Conservation (phyloP, 2,888 invertebrate species). For the Abrostola triplasia region DNA sequence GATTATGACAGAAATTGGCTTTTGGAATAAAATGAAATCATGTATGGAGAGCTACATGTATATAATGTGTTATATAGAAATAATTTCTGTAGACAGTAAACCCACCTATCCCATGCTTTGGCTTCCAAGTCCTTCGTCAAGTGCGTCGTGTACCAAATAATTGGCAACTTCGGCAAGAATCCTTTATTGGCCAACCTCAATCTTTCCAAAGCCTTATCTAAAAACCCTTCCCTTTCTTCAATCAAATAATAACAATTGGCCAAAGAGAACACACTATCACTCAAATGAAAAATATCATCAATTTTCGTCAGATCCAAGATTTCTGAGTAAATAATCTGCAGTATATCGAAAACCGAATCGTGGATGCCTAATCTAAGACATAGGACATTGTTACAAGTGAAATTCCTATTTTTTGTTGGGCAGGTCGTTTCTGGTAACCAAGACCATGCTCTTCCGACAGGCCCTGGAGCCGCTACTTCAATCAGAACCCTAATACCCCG, state of each 20-base stretch:
- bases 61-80: too few species aligned
- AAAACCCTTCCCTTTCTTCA: constrained; percentile 92
- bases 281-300: constrained; percentile 93
- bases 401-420: constrained; percentile 60
- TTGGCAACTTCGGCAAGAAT: constrained; percentile 86
- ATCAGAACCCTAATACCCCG: constrained; percentile 95
- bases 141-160: constrained; percentile 92
- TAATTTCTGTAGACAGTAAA: not conserved
- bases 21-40: too few species aligned
- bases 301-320: constrained; percentile 91
- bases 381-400: constrained; percentile 91
- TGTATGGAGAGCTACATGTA: too few species aligned
- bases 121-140: constrained; percentile 83
- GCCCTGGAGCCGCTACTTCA: constrained; percentile 96
- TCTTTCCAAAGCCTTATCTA: constrained; percentile 89
- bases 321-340: constrained; percentile 92
- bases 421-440: constrained; percentile 90
- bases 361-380: constrained; percentile 93
- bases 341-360: constrained; percentile 90
- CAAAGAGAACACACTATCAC: constrained; percentile 92
- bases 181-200: constrained; percentile 89
- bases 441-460: constrained; percentile 95
- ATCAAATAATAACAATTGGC: constrained; percentile 91
- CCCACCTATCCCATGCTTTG: constrained; percentile 81
- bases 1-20: too few species aligned